Percentiles rank a stretch among this genome's conserved stretches.
phyloP scores from a whole-genome alignment of 2,888 invertebrate species.

The Drosophila nr. fundita region DNA sequence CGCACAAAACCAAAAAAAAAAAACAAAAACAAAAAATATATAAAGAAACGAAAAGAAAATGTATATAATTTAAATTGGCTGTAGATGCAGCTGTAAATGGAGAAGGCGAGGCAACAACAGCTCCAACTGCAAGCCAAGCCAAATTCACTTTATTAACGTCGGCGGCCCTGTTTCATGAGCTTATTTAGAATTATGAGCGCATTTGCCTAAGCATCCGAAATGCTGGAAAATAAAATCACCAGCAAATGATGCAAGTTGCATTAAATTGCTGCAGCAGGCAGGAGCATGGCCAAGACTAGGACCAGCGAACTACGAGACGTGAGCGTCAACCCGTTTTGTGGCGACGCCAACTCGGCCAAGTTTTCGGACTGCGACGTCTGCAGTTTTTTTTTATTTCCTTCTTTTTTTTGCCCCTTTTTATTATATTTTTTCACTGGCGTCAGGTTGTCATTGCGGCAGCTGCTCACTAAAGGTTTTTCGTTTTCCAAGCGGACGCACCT shows the following conservation, averaged over 20 bases:
- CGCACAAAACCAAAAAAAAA: conserved; percentile 10
- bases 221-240: conserved; percentile 44
- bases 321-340: conserved; percentile 47
- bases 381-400: conserved; percentile 48
- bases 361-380: conserved; percentile 70
- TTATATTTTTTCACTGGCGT: conserved; percentile 54
- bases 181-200: conserved; percentile 74
- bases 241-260: conserved; percentile 59
- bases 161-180: conserved; percentile 50
- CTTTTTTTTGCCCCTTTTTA: conserved; percentile 9
- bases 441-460: conserved; percentile 72
- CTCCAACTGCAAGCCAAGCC: conserved; percentile 4
- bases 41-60: background rate
- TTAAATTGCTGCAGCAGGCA: conserved; percentile 45
- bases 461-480: conserved; percentile 52
- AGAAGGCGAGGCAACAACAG: conserved; percentile 17
- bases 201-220: conserved; percentile 56
- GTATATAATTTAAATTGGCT: conserved; percentile 32
- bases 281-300: conserved; percentile 1
- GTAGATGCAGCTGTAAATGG: conserved; percentile 21
- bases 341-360: conserved; percentile 71
- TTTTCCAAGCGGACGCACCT: conserved; percentile 70
- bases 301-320: conserved; percentile 9
- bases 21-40: background rate
- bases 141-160: conserved; percentile 48